A percentile compares a stretch with the other conserved stretches of the same genome.
Evolutionary conservation across 2,113 vertebrate genomes (phyloP).

Genomic region (Isurus oxyrinchus): DNA sequence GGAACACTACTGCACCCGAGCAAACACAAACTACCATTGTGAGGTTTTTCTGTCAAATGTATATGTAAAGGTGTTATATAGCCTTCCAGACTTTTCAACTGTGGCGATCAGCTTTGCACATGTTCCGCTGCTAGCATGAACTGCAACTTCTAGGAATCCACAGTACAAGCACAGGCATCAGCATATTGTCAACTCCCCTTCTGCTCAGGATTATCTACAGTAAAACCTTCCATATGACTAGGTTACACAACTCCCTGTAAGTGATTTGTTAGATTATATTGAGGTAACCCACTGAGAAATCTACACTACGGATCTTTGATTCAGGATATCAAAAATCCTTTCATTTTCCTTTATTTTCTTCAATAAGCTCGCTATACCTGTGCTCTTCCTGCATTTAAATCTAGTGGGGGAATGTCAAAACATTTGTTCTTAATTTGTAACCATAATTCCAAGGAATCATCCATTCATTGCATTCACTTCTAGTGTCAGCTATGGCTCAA

Average conservation of each 20-base stretch:
- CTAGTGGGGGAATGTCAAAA: not conserved
- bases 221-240: not conserved
- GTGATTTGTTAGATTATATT: not conserved
- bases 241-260: not conserved
- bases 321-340: not conserved
- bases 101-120: not conserved
- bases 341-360: not conserved
- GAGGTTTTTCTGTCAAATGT: not conserved
- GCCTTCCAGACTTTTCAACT: not conserved
- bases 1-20: not conserved
- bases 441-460: not conserved
- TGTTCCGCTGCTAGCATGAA: not conserved
- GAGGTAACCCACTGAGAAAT: not conserved
- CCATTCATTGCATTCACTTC: not conserved
- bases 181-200: not conserved
- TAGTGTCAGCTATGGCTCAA: no score
- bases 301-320: not conserved
- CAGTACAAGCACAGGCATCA: not conserved
- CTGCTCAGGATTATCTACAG: not conserved
- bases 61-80: not conserved
- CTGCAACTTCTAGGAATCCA: not conserved
- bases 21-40: not conserved
- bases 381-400: not conserved
- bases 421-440: constrained; percentile 8
- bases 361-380: not conserved